phyloP scores from a whole-genome alignment of 2,888 invertebrate species.

The Antheraea yamamai region DNA sequence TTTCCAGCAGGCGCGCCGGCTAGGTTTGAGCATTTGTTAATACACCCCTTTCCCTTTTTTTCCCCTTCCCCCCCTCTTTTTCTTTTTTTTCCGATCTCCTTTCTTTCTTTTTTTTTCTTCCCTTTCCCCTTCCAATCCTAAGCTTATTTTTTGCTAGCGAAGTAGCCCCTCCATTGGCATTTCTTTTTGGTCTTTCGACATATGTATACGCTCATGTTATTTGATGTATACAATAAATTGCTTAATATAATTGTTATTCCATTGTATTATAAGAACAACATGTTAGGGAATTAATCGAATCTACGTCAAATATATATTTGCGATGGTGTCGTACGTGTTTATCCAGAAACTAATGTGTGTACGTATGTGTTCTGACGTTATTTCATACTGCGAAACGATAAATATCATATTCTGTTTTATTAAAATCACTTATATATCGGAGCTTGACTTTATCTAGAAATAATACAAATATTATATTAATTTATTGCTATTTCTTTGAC shows the following conservation, averaged over 20 bases:
- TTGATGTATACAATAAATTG: not conserved
- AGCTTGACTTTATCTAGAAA: not conserved
- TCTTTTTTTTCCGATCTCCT: too few species aligned
- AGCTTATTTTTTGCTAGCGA: too few species aligned
- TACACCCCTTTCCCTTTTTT: too few species aligned
- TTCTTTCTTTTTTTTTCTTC: too few species aligned
- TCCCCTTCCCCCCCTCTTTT: too few species aligned
- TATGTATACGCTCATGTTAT: not conserved
- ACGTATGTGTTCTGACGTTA: not conserved
- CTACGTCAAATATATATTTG: not conserved
- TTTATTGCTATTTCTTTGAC: too few species aligned
- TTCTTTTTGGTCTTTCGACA: too few species aligned
- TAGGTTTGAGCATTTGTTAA: too few species aligned
- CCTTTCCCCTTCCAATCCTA: too few species aligned
- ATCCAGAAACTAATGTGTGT: not conserved
- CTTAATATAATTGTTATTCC: slow-evolving; percentile 4
- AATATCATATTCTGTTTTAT: not conserved
- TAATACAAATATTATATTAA: too few species aligned
- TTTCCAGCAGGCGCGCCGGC: too few species aligned
- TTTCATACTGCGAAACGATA: not conserved
- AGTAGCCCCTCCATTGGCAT: too few species aligned
- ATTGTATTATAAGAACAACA: not conserved
- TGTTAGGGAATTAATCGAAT: not conserved
- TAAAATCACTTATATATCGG: not conserved
- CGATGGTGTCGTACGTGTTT: not conserved